Base-by-base conservation (phyloP, 2,797 vertebrate genomes). In the Borostomias antarcticus region DNA sequence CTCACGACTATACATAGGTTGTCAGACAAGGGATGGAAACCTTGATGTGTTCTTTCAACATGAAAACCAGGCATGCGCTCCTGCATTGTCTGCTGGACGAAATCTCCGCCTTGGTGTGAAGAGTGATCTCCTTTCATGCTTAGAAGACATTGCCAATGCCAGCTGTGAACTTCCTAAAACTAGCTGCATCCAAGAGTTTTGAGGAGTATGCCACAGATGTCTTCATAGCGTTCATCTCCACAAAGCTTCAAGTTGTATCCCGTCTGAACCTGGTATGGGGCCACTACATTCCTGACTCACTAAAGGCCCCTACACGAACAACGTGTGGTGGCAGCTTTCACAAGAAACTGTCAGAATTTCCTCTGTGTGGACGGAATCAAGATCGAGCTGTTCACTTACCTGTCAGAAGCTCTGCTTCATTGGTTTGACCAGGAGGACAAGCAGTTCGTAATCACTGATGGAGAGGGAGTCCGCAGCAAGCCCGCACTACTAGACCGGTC, bases 1-100 rank as follows among this genome's bases (percentile, higher is more conserved):
- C 32, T 60, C 65, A 68, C 28, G 48, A 7, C 58, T 61, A 1
- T 68, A 61, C 66, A 68, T 68, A 19, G 33, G 58, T 13, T 68
- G 48, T 37, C 47, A 68, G 25, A 68, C 25, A 5, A 62, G 58
- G 23, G 50, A 52, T 21, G 58, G 58, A 62, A 61, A 53, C 58
- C 30, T 53, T 4, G 62, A 63, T 5, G 10, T 25, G 1, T 62
- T 62, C 26, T 32, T 62, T 60, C 58, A 29, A 3, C 33, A 45
- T 60, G 58, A 60, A 1, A 60, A 45, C 37, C 58, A 60, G 13
- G 23, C 58, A 60, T 60, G 58, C 1, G 21, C 58, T 15, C 37
- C 58, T 6, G 23, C 25, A 19, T 13, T 60, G 1, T 60, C 58
- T n/a, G 37, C 28, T 45, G 15, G 15, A 17, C 35, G 58, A 45